A percentile compares a stretch with the other conserved stretches of the same genome.
Conservation (phyloP, 2,113 vertebrate genomes). For the Aptenodytes patagonicus region DNA sequence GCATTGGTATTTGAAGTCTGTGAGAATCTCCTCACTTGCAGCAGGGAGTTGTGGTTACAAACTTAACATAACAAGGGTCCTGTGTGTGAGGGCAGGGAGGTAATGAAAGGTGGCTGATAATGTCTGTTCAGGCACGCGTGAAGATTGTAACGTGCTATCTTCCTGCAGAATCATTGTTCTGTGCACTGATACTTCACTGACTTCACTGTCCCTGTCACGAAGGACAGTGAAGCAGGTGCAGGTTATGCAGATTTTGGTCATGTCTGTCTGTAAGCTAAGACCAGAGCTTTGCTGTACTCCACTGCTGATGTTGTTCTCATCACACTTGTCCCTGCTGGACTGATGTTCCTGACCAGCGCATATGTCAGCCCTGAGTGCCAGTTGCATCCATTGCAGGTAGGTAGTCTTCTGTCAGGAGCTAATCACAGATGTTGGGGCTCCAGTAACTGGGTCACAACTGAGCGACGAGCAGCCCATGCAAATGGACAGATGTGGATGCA, state of each 20-base stretch:
- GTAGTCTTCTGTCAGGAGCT: neutral
- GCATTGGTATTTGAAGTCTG: neutral
- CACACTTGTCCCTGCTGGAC: neutral
- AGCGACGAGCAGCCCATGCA: neutral
- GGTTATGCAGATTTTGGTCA: neutral
- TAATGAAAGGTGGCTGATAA: neutral
- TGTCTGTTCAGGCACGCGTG: neutral
- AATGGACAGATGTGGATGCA: neutral
- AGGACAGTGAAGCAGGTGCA: neutral
- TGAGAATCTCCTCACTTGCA: neutral
- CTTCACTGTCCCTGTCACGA: neutral
- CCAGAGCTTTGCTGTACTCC: neutral
- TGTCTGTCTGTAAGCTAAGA: neutral
- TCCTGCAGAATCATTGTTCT: neutral
- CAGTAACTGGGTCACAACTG: neutral
- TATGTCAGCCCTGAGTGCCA: neutral
- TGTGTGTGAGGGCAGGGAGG: neutral
- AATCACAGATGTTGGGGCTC: neutral
- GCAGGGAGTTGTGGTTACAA: neutral
- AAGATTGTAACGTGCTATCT: neutral
- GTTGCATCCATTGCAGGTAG: rapidly evolving
- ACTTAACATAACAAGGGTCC: neutral
- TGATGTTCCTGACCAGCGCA: neutral
- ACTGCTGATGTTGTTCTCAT: neutral
- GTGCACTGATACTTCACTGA: neutral